These are phyloP conservation scores for Magallana angulata DNA, from an alignment of 1,140 invertebrate species.

Conservation along the genomic window DNA sequence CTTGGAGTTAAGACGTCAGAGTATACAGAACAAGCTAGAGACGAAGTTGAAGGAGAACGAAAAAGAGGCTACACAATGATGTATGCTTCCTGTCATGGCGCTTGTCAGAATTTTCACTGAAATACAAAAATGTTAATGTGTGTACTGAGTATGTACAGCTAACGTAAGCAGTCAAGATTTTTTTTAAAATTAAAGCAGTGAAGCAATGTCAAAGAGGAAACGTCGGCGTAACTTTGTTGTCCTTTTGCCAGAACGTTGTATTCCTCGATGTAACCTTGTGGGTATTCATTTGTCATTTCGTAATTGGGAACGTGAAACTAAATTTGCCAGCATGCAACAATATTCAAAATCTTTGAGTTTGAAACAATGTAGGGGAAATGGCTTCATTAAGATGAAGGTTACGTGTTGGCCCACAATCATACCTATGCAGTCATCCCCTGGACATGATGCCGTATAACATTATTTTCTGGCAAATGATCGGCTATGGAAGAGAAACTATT, in stretches of 20 bases:
- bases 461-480: no score
- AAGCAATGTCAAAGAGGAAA: neutral
- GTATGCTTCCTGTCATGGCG: neutral
- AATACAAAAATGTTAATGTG: neutral
- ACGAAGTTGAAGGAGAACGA: neutral
- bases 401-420: no score
- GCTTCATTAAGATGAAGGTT: no score
- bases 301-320: no score
- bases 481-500: no score
- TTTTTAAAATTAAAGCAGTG: neutral
- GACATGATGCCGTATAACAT: no score
- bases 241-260: neutral
- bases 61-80: neutral
- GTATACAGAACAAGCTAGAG: neutral
- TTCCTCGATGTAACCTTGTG: no score
- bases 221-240: neutral
- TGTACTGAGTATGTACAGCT: neutral
- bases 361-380: no score
- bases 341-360: no score
- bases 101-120: conserved; percentile 5
- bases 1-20: neutral
- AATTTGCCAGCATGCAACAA: no score
- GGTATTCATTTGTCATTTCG: no score
- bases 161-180: neutral
- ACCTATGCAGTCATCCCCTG: no score